Base-by-base conservation (phyloP, 2,797 vertebrate species). In the Aythya fuligula region DNA sequence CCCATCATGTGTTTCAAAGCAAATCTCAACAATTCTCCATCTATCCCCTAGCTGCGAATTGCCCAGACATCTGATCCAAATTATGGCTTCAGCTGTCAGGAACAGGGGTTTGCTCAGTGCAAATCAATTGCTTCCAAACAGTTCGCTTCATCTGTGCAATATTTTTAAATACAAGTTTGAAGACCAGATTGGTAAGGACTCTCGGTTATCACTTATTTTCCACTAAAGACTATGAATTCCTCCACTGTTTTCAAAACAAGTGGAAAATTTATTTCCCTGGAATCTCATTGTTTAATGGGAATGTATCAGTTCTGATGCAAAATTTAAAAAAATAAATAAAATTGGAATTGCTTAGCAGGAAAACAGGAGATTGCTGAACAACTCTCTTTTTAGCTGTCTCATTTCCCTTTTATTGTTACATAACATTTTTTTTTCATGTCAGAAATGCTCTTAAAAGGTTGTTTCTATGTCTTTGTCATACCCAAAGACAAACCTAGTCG, bases 61-160 rank as follows among this genome's bases (percentile, higher is more conserved):
- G 57, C 81, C 43, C 65, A 77, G 81, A 87, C 94, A 96, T 95
- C 90, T 97, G 95, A 95, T 85, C 78, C 69, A 87, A 96, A 95
- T 95, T 96, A 93, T 47, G 54, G 53, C 57, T 94, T 90, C 90
- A 89, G 57, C 54, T 95, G 78, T 61, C 57, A 83, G 49, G 75
- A 82, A 18, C 4, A 71, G 38, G 39, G 64, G 80, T 92, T 87
- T 71, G n/a, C 47, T 89, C 77, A 82, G 11, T 82, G 67, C 32
- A 94, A 53, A 95, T 95, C 56, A 82, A 6, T 73, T 66, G 32
- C 64, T 93, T 70, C 18, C 75, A 93, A 82, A 87, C 74, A 34
- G 8, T 54, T 91, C 53, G 5, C 88, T 90, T 90, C 64, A 54
- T 61, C 86, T 34, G 8, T 36, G 39, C n/a, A 85, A 30, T 56